Evolutionary conservation across 92 coral and sea anemone species (phyloP).

Genomic region (Zoanthus gigantus): DNA sequence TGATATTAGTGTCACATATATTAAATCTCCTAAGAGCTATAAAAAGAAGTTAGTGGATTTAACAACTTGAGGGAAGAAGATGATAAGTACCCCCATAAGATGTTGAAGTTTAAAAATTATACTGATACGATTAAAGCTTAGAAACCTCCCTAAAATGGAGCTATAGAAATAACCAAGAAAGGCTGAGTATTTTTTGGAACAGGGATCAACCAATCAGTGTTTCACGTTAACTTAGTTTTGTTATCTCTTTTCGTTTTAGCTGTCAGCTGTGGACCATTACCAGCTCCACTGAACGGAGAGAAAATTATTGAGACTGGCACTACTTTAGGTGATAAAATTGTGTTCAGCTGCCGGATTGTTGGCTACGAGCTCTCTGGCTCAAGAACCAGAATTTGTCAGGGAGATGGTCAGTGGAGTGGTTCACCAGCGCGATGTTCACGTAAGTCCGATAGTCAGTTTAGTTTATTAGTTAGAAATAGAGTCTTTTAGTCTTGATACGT

Average conservation of each 20-base stretch:
- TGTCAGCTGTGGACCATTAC: slow-evolving; percentile 75
- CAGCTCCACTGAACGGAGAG: slow-evolving; percentile 64
- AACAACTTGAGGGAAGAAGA: no score
- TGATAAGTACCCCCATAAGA: no score
- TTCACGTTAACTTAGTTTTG: neutral
- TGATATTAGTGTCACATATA: no score
- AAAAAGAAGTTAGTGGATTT: no score
- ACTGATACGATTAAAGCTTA: no score
- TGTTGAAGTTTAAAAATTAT: no score
- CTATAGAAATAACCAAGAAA: no score
- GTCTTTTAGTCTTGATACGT: no score
- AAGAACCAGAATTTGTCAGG: slow-evolving; percentile 65
- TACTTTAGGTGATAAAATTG: slow-evolving; percentile 57
- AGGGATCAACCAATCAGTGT: neutral
- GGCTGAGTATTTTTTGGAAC: neutral
- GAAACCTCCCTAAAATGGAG: no score
- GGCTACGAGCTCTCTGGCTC: slow-evolving; percentile 75
- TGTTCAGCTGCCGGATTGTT: slow-evolving; percentile 69
- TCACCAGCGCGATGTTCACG: slow-evolving; percentile 68
- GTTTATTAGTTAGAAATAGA: no score
- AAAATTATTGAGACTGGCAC: slow-evolving; percentile 65
- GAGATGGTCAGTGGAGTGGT: slow-evolving; percentile 84
- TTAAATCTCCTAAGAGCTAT: no score
- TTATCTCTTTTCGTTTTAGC: slow-evolving; percentile 44
- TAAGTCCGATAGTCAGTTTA: slow-evolving; percentile 31